Percentiles rank a stretch among this genome's conserved stretches.
Evolutionary conservation across 1,140 invertebrate genomes (phyloP).

Genomic region (Triops cancriformis): DNA sequence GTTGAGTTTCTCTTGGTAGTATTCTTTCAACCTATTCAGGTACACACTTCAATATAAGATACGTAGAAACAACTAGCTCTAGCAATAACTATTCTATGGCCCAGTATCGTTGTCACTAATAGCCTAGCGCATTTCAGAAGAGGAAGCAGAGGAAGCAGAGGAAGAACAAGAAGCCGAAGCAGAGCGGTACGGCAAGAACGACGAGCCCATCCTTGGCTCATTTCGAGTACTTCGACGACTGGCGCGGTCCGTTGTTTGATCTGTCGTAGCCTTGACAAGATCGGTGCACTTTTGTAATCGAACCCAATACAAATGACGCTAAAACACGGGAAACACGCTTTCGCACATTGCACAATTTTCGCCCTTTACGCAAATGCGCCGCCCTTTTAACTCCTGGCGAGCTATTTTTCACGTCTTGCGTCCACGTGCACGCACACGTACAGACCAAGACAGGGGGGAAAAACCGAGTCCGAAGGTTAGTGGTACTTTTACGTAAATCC

Average conservation of each 20-base stretch:
- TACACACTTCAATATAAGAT: too few species aligned
- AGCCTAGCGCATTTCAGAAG: too few species aligned
- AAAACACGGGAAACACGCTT: too few species aligned
- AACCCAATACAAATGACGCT: too few species aligned
- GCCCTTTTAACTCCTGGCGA: neutral
- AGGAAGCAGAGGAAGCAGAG: neutral
- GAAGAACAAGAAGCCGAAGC: neutral
- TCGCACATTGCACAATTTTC: too few species aligned
- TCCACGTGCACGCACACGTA: neutral
- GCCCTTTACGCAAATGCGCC: neutral
- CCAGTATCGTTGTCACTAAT: too few species aligned
- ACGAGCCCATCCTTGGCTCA: neutral
- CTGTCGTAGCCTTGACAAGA: neutral
- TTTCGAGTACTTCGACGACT: constrained; percentile 6
- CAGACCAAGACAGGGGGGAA: too few species aligned
- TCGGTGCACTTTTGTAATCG: neutral
- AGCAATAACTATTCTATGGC: too few species aligned
- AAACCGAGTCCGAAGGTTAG: neutral
- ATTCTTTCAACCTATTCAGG: too few species aligned
- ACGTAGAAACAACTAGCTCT: too few species aligned
- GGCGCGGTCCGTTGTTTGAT: neutral
- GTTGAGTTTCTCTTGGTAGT: too few species aligned
- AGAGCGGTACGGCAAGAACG: neutral
- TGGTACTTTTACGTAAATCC: neutral
- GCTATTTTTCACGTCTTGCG: neutral